phyloP scores from a whole-genome alignment of 2,113 vertebrate genomes.

The Triplophysa tibetana region DNA sequence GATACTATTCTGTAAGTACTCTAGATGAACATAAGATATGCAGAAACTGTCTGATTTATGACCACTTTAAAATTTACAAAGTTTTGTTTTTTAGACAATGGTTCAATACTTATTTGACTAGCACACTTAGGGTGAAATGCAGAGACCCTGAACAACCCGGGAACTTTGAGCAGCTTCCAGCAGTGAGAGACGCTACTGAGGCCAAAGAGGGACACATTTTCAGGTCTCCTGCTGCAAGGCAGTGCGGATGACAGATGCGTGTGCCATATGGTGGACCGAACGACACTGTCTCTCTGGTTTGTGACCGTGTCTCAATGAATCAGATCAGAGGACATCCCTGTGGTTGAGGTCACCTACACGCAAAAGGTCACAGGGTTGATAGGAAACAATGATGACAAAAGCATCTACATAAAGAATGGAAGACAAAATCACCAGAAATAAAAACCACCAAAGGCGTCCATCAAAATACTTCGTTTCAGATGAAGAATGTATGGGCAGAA shows the following conservation, averaged over 20 bases:
- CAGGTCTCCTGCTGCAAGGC: slow-evolving; percentile 25
- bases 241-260: slow-evolving; percentile 50
- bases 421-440: background rate
- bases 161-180: slow-evolving; percentile 2
- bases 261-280: slow-evolving; percentile 51
- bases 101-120: no score
- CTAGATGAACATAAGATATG: no score
- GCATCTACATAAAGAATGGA: background rate
- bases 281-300: slow-evolving; percentile 36
- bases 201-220: slow-evolving; percentile 34
- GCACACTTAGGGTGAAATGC: background rate
- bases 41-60: no score
- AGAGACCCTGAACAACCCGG: background rate
- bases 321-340: slow-evolving; percentile 28
- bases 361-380: slow-evolving; percentile 18
- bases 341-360: slow-evolving; percentile 7
- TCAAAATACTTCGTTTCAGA: background rate
- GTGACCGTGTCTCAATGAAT: slow-evolving; percentile 31
- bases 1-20: no score
- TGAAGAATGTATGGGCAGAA: background rate
- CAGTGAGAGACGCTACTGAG: slow-evolving; percentile 35
- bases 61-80: no score
- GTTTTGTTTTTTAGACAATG: no score
- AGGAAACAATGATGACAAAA: slow-evolving; percentile 33
- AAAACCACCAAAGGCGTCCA: background rate